These are phyloP conservation scores for Epinephelus moara DNA, from an alignment of 2,113 vertebrate species.

Conservation along the genomic window DNA sequence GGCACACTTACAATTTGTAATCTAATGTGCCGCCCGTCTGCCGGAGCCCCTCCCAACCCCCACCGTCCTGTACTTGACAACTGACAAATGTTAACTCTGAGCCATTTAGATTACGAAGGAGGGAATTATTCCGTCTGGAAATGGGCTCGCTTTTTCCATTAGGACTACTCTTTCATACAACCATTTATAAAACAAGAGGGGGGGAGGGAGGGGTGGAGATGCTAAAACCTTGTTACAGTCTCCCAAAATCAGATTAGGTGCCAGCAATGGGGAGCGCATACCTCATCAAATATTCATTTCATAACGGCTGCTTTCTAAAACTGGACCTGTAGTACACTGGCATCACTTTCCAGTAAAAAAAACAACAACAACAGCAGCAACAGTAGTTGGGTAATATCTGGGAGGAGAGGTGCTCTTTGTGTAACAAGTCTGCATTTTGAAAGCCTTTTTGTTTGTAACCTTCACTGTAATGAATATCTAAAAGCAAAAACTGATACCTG, in stretches of 20 bases:
- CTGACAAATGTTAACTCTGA: constrained; percentile 85
- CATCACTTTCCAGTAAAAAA: constrained; percentile 47
- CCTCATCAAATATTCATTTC: constrained; percentile 89
- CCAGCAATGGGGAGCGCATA: constrained; percentile 80
- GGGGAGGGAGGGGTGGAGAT: constrained; percentile 62
- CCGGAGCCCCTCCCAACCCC: constrained; percentile 45
- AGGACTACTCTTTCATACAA: constrained; percentile 80
- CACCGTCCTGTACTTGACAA: constrained; percentile 75
- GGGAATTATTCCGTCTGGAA: constrained; percentile 84
- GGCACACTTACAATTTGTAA: constrained; percentile 71
- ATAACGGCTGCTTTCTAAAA: constrained; percentile 83
- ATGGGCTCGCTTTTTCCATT: constrained; percentile 85
- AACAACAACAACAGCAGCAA: constrained; percentile 8
- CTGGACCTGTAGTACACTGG: constrained; percentile 55
- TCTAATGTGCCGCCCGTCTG: constrained; percentile 68
- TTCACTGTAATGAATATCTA: constrained; percentile 22
- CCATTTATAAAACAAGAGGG: constrained; percentile 79
- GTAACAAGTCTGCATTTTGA: constrained; percentile 46
- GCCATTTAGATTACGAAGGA: constrained; percentile 84
- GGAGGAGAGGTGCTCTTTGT: constrained; percentile 15
- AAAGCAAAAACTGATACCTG: constrained; percentile 50
- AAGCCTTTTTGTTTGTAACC: constrained; percentile 50
- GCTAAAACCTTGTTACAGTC: constrained; percentile 86
- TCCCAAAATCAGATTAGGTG: constrained; percentile 86
- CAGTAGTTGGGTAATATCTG: constrained; percentile 3